These are phyloP conservation scores for Thunnus thynnus DNA, from an alignment of 2,113 vertebrate genomes.

Conservation along the genomic window DNA sequence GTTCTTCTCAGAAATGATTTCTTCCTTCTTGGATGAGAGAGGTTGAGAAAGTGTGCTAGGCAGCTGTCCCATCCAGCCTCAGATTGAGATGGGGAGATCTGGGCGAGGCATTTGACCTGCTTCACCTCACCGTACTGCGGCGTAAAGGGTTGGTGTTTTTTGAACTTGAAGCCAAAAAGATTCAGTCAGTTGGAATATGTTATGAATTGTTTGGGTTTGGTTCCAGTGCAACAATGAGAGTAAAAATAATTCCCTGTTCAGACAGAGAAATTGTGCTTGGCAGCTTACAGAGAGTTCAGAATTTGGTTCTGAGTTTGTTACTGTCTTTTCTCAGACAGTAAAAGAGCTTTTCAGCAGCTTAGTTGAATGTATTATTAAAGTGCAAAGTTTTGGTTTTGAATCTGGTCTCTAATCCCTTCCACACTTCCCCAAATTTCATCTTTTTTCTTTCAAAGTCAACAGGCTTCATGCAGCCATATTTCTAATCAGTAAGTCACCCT, in stretches of 20 bases:
- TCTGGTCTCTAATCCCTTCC: neutral
- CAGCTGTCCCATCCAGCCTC: slow-evolving; percentile 53
- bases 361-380: neutral
- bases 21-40: slow-evolving; percentile 57
- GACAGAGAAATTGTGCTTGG: slow-evolving; percentile 14
- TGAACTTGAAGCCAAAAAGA: neutral
- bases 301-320: neutral
- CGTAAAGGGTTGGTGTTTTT: neutral
- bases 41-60: slow-evolving; percentile 47
- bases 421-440: neutral
- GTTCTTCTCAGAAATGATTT: slow-evolving; percentile 68
- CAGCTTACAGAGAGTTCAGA: neutral
- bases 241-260: neutral
- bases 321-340: neutral
- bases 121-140: neutral
- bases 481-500: neutral
- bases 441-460: neutral
- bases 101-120: slow-evolving; percentile 28
- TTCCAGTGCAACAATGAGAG: neutral
- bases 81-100: slow-evolving; percentile 27
- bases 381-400: neutral
- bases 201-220: neutral
- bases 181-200: slow-evolving; percentile 32
- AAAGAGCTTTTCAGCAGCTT: neutral
- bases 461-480: neutral